phyloP scores from a whole-genome alignment of 2,888 invertebrate species.

The Cryptocephalus primarius region DNA sequence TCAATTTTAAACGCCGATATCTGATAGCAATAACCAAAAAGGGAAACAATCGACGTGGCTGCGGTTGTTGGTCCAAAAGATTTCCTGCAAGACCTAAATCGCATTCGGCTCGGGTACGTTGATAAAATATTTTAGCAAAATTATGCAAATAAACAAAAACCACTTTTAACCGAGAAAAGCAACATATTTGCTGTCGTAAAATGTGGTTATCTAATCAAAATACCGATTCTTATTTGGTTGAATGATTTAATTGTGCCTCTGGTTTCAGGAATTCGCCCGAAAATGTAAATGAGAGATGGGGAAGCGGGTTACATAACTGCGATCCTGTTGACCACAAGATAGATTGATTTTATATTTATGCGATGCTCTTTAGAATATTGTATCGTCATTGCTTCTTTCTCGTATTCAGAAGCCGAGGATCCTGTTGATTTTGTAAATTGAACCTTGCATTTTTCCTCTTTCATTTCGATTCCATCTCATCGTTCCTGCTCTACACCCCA shows the following conservation, averaged over 20 bases:
- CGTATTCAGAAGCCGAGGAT: background rate
- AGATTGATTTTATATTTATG: constrained; percentile 27
- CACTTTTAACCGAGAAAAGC: too few species aligned
- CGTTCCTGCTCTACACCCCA: constrained; percentile 7
- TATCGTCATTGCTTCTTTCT: constrained; percentile 24
- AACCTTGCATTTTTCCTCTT: constrained; percentile 16
- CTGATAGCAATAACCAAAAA: too few species aligned
- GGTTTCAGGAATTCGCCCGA: background rate
- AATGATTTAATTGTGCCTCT: background rate
- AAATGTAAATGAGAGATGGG: background rate
- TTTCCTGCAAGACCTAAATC: too few species aligned
- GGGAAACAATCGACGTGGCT: too few species aligned
- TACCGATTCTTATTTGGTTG: background rate
- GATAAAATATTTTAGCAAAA: too few species aligned
- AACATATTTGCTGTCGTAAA: background rate
- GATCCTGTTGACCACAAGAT: constrained; percentile 27
- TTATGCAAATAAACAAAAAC: too few species aligned
- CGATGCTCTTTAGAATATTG: constrained; percentile 25
- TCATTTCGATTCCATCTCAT: constrained; percentile 10
- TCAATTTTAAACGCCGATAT: too few species aligned
- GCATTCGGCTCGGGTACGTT: too few species aligned
- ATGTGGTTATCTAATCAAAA: background rate
- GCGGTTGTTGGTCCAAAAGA: too few species aligned
- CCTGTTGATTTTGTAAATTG: constrained; percentile 5
- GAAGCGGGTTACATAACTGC: background rate